Evolutionary conservation across 2,797 vertebrate species (phyloP), one percentile per base, ranked within the genome.

Genomic region (Nyctibius grandis): DNA sequence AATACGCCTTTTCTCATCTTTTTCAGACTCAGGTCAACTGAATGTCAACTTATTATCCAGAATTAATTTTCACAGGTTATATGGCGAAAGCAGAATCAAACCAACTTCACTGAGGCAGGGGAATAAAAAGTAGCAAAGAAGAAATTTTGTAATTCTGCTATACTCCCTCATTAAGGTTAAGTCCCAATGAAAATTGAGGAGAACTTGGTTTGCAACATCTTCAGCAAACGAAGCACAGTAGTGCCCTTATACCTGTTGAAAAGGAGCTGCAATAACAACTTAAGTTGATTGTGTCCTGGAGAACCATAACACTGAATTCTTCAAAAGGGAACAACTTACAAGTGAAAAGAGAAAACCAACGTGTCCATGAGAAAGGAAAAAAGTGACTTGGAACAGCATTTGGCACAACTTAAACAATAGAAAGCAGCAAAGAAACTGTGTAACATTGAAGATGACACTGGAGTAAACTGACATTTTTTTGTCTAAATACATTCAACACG

Each of bases 381-480:
- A 79, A 90, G 33, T 44, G 6, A 79, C 65, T 74, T 81, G 53
- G 57, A 89, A 93, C 33, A 61, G 65, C 47, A 81, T 81, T 84
- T 91, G 67, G 90, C 69, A 90, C 29, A 72, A 20, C 0, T 4
- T 65, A 91, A 93, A 81, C 33, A 81, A 64, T 1, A 90, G 47
- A 88, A 90, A 88, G n/a, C 61, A 61, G 76, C 23, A 90, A 94
- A 90, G 65, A 94, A 95, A 88, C 50, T 22, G 65, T 48, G 3
- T 73, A 75, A 73, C 42, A 59, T 22, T 76, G 80, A 90, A 73
- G 47, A 95, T 63, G 57, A 93, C 70, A 69, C 20, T 69, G 18
- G 17, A 90, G 59, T 69, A 95, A 97, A 90, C 80, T 56, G 67
- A 47, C 40, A 26, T 70, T 96, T 82, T 82, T 96, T 86, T 86